These are phyloP conservation scores for Pterophyllum scalare DNA, from an alignment of 2,113 vertebrate genomes.

Conservation along the genomic window DNA sequence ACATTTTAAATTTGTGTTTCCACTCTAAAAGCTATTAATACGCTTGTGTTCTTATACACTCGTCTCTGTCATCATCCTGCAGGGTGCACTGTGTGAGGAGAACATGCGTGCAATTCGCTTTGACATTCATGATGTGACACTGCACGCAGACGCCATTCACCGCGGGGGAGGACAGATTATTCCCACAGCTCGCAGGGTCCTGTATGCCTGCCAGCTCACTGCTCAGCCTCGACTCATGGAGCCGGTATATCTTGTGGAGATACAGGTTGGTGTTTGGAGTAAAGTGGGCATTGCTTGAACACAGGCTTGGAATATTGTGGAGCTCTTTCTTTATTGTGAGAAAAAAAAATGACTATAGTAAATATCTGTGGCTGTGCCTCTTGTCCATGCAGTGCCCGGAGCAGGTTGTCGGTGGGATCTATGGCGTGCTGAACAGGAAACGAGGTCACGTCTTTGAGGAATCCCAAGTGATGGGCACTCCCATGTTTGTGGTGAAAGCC, in stretches of 20 bases:
- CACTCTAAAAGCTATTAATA: not conserved
- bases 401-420: constrained; percentile 92
- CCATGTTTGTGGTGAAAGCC: constrained; percentile 93
- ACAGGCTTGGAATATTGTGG: not conserved
- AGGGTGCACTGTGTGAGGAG: constrained; percentile 94
- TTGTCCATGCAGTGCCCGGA: constrained; percentile 85
- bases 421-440: constrained; percentile 92
- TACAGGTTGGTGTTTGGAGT: constrained; percentile 83
- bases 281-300: not conserved
- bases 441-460: constrained; percentile 95
- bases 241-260: constrained; percentile 94
- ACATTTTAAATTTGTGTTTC: not conserved
- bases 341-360: not conserved
- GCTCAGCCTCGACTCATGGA: constrained; percentile 93
- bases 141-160: constrained; percentile 93
- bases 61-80: not conserved
- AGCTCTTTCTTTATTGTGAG: not conserved
- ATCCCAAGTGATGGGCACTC: constrained; percentile 91
- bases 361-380: not conserved
- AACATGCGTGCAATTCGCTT: constrained; percentile 91
- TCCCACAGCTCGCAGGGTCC: constrained; percentile 89
- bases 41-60: not conserved
- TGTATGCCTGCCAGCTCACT: constrained; percentile 91
- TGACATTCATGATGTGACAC: constrained; percentile 91
- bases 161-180: constrained; percentile 96